These are phyloP conservation scores for Nannospalax galili DNA, from an alignment of 2,113 vertebrate genomes.

Conservation along the genomic window DNA sequence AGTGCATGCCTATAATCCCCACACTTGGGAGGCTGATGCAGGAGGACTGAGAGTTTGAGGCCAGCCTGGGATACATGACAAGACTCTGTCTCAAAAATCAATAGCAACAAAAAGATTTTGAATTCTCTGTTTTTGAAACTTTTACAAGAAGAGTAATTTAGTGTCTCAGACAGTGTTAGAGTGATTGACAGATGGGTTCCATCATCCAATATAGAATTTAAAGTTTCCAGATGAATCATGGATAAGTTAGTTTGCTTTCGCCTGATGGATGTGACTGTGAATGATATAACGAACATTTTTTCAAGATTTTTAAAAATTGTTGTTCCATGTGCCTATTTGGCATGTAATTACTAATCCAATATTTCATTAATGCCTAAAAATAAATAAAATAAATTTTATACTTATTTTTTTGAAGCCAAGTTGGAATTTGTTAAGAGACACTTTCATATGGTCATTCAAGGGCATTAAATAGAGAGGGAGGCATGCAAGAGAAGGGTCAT, in stretches of 20 bases:
- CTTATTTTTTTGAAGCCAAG: not conserved
- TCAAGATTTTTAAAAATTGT: too few species aligned
- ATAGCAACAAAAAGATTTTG: not conserved
- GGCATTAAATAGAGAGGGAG: not conserved
- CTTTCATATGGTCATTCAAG: not conserved
- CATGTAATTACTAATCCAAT: slow-evolving; percentile 41
- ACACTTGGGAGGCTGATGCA: not conserved
- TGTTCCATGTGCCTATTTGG: not conserved
- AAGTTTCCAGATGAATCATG: not conserved
- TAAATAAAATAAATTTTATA: not conserved
- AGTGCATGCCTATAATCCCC: not conserved
- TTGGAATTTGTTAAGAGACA: not conserved
- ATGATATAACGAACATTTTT: slow-evolving; percentile 13
- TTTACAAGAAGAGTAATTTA: not conserved
- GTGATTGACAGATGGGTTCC: not conserved
- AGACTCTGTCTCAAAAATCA: not conserved
- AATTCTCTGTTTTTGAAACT: not conserved
- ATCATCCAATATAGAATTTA: not conserved
- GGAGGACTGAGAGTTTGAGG: not conserved
- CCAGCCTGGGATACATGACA: not conserved
- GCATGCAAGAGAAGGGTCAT: not conserved
- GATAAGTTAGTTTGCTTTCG: not conserved
- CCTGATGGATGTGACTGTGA: not conserved
- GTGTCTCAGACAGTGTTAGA: not conserved
- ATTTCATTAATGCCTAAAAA: not conserved